A percentile compares a stretch with the other conserved stretches of the same genome.
These are phyloP conservation scores for Sitobion miscanthi DNA, from an alignment of 1,140 invertebrate species.

Conservation along the genomic window DNA sequence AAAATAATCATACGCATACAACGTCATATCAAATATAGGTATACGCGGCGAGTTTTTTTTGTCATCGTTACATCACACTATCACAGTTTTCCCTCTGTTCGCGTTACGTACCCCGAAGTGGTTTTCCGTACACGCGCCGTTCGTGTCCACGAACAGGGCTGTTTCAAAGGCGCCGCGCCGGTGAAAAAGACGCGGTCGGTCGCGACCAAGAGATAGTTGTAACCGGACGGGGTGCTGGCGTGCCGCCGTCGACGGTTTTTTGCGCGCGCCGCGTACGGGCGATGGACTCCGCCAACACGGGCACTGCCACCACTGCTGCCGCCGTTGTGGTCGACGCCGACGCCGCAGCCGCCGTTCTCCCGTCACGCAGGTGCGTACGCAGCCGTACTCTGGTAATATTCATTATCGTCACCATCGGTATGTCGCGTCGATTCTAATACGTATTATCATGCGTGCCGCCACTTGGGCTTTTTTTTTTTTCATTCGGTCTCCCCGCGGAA, in stretches of 20 bases:
- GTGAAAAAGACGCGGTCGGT: background rate
- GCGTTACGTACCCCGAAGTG: background rate
- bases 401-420: constrained; percentile 6
- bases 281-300: constrained; percentile 26
- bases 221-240: no score
- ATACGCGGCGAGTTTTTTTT: background rate
- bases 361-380: constrained; percentile 90
- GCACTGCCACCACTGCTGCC: background rate
- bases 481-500: background rate
- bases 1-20: background rate
- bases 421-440: background rate
- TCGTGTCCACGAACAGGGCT: background rate
- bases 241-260: background rate
- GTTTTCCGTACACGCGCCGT: background rate
- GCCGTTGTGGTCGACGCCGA: background rate
- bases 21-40: background rate
- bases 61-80: background rate
- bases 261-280: constrained; percentile 15
- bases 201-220: no score
- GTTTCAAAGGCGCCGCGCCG: background rate
- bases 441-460: no score
- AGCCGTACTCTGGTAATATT: constrained; percentile 72
- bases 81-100: background rate
- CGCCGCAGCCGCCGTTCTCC: constrained; percentile 60
- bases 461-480: background rate